These are phyloP conservation scores for Aurelia aurita DNA, from an alignment of 30 jellyfish, hydroid and myxozoan species.

Conservation along the genomic window DNA sequence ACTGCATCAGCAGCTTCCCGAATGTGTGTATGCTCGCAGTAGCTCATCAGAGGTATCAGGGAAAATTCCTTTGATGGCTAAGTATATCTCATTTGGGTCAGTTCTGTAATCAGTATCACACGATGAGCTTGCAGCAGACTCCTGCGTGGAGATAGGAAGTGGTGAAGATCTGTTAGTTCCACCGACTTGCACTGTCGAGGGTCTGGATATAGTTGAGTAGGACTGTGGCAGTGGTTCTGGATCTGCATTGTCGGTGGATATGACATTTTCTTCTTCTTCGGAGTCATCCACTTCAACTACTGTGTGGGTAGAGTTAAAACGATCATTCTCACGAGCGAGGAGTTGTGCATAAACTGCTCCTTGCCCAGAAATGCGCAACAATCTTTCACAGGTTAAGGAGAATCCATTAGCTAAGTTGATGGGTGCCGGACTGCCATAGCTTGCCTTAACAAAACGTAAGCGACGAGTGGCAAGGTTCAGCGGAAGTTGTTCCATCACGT, in stretches of 20 bases:
- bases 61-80: conserved; percentile 2
- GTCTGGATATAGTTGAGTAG: neutral
- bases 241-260: neutral
- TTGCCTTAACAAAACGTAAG: conserved; percentile 23
- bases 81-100: neutral
- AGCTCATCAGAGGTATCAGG: conserved; percentile 8
- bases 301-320: neutral
- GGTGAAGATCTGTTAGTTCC: neutral
- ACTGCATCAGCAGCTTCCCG: neutral
- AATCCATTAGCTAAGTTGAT: conserved; percentile 4
- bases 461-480: neutral
- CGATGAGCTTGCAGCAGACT: neutral
- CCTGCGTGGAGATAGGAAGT: neutral
- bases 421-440: conserved; percentile 13
- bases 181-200: too few relatives aligned
- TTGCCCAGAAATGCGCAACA: conserved; percentile 28
- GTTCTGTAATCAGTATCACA: neutral
- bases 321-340: neutral
- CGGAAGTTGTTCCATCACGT: conserved; percentile 29
- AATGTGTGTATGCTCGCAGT: neutral
- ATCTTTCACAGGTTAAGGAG: conserved; percentile 3
- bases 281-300: neutral
- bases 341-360: conserved; percentile 28
- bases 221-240: conserved; percentile 1
- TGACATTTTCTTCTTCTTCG: neutral